Percentiles rank a stretch among this genome's conserved stretches.
phyloP scores from a whole-genome alignment of 2,888 invertebrate genomes.

The Ochropacha duplaris region DNA sequence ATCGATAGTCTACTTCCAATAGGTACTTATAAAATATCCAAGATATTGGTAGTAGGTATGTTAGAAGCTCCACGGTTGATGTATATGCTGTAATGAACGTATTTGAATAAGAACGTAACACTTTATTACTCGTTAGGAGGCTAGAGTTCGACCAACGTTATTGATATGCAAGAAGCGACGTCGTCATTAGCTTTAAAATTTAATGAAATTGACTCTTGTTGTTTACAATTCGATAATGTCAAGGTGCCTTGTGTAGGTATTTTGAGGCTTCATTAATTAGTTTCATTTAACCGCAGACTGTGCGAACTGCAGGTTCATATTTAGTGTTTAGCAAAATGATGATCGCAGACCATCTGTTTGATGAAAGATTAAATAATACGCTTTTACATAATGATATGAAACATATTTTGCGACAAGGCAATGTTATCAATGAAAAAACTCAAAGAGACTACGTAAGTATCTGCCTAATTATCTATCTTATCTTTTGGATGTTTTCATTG shows the following conservation, averaged over 20 bases:
- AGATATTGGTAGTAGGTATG: background rate
- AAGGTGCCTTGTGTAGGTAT: conserved; percentile 24
- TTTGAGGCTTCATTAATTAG: conserved; percentile 32
- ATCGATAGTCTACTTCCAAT: too few species aligned
- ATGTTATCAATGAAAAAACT: conserved; percentile 44
- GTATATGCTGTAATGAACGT: background rate
- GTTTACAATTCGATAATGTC: conserved; percentile 59
- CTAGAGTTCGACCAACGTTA: conserved; percentile 31
- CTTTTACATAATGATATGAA: conserved; percentile 67
- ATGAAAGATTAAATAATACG: conserved; percentile 66
- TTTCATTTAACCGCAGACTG: background rate
- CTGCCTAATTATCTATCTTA: background rate
- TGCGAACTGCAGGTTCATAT: background rate
- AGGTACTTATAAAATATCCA: too few species aligned
- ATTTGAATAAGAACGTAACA: background rate
- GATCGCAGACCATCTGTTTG: conserved; percentile 71
- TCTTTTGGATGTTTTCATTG: too few species aligned
- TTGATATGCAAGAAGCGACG: conserved; percentile 63
- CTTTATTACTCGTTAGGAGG: background rate
- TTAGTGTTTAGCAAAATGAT: conserved; percentile 44
- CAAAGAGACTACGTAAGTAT: conserved; percentile 71
- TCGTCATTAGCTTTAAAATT: conserved; percentile 67
- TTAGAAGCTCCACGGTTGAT: too few species aligned
- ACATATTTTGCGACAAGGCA: conserved; percentile 41
- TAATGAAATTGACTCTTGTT: conserved; percentile 66